Conservation (phyloP, 37 sponge, comb jelly and placozoan species). For the Halichondria panicea region DNA sequence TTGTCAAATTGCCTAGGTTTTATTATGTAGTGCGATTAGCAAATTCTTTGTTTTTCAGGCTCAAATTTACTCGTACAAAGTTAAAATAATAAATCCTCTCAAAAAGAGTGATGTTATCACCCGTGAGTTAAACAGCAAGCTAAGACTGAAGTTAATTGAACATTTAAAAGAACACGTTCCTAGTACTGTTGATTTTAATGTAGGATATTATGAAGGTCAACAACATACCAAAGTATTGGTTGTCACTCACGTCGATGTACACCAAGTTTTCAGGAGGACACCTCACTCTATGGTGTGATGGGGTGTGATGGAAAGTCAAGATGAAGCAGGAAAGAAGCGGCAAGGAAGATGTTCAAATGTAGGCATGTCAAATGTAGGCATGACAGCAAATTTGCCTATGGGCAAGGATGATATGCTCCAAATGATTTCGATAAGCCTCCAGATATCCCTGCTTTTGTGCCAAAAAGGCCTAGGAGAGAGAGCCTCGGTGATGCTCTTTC, state of each 20-base stretch:
- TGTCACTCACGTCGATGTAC: constrained; percentile 17
- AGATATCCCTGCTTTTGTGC: constrained; percentile 8
- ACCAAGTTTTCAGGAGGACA: constrained; percentile 21
- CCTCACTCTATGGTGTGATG: constrained; percentile 11
- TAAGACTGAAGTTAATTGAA: constrained; percentile 11
- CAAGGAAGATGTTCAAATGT: constrained; percentile 16
- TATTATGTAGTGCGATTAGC: too few species aligned
- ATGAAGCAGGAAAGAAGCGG: background rate
- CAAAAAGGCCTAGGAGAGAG: constrained; percentile 13
- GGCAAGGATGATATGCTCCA: constrained; percentile 32
- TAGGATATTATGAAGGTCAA: too few species aligned
- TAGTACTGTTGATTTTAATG: constrained; percentile 6
- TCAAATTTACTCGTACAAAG: too few species aligned
- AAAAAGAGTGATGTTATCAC: constrained; percentile 28
- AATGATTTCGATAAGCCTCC: constrained; percentile 16
- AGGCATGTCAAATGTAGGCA: constrained; percentile 9
- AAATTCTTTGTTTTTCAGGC: too few species aligned
- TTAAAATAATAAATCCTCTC: constrained; percentile 23
- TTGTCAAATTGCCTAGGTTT: too few species aligned
- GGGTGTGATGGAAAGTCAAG: constrained; percentile 13
- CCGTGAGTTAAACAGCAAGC: background rate
- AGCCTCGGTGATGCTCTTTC: constrained; percentile 6
- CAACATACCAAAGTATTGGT: constrained; percentile 11
- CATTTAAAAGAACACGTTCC: constrained; percentile 14
- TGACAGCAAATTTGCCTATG: constrained; percentile 19